Evolutionary conservation across 2,113 vertebrate species (phyloP), one percentile per base, ranked within the genome.

Genomic region (Ptyas mucosa): DNA sequence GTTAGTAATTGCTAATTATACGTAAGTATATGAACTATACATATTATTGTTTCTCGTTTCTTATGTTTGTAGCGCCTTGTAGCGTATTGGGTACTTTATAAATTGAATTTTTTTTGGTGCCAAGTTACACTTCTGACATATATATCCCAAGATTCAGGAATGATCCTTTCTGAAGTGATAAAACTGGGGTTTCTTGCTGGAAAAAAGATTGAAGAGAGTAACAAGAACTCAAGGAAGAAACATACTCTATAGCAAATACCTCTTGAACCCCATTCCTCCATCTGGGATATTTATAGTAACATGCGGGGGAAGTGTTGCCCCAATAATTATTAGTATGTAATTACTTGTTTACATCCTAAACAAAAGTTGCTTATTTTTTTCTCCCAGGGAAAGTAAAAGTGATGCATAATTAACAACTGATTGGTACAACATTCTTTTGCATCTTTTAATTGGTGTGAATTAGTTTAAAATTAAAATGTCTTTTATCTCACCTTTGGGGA

Each of bases 401-500:
- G 98, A 97, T 97, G 96, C 97, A 98, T 99, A 98, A 98, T 98
- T 98, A 98, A 98, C 98, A 98, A 98, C 98, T 98, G 98, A 97
- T 97, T 94, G 94, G 97, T 96, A 97, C 95, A 98, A 97, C 26
- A 98, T 97, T 97, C 97, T 97, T 98, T 97, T 97, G 95, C 97
- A 98, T 98, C 97, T 98, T 98, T 98, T 98, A 98, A 98, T 98
- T 98, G 98, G 98, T 98, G 98, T 98, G 99, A 99, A 99, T 99
- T 98, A 98, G 97, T 98, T 97, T 98, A 98, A 97, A 98, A 98
- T 96, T 97, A 96, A 98, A 98, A 97, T 98, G 97, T 97, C 97
- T 98, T 98, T 98, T 97, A 98, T 98, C 97, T 98, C 97, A 93
- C 97, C 97, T 98, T 98, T 98, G 98, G 98, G n/a, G 98, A 98